Evolutionary conservation across 2,888 invertebrate genomes (phyloP).

Genomic region (Leucania comma): DNA sequence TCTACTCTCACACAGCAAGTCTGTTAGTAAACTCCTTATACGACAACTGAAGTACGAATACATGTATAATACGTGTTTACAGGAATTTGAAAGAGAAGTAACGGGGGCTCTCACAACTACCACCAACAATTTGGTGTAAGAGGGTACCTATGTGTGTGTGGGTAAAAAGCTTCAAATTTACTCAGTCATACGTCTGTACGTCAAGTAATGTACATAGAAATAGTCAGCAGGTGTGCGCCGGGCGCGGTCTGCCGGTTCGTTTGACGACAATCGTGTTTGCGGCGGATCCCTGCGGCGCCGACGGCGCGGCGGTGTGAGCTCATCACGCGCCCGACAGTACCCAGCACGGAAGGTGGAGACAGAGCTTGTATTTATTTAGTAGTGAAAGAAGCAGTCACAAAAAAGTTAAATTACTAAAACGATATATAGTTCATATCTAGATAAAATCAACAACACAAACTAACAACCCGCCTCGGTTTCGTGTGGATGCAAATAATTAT

Average conservation of each 20-base stretch:
- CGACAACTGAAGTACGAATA: not conserved
- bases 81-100: not conserved
- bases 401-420: no score
- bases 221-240: conserved; percentile 81
- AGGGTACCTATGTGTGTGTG: conserved; percentile 17
- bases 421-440: no score
- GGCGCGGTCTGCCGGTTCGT: conserved; percentile 83
- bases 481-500: no score
- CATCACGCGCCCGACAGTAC: conserved; percentile 64
- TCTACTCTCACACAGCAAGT: conserved; percentile 5
- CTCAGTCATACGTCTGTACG: conserved; percentile 24
- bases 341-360: conserved; percentile 60
- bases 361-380: conserved; percentile 38
- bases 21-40: conserved; percentile 1
- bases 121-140: not conserved
- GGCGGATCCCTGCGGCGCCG: conserved; percentile 78
- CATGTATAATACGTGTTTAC: not conserved
- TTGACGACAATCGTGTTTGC: conserved; percentile 87
- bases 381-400: no score
- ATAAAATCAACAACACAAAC: no score
- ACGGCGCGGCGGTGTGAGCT: conserved; percentile 62
- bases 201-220: conserved; percentile 53
- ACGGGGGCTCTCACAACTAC: conserved; percentile 1
- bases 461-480: no score
- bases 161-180: conserved; percentile 1